Evolutionary conservation across 2,113 vertebrate species (phyloP).

Genomic region (Nothoprocta pentlandii): DNA sequence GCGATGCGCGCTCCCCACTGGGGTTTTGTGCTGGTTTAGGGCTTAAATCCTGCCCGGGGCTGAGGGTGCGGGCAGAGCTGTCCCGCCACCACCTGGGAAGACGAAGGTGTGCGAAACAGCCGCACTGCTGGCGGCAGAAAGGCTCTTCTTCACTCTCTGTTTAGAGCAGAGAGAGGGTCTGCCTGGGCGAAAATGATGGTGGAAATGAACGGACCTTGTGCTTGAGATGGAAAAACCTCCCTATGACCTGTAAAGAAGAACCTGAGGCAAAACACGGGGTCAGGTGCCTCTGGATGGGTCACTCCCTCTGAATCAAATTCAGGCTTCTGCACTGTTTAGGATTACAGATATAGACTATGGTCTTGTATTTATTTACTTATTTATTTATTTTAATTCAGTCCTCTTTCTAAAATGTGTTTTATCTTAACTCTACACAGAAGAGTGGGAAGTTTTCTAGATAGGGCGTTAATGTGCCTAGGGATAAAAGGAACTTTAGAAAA

Average conservation of each 20-base stretch:
- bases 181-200: neutral
- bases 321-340: neutral
- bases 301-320: neutral
- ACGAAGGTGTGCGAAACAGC: neutral
- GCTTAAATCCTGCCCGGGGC: rapidly evolving
- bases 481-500: neutral
- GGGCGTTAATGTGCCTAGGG: neutral
- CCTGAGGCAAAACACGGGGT: neutral
- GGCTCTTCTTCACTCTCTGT: rapidly evolving
- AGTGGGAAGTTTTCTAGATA: neutral
- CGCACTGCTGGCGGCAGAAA: neutral
- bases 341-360: neutral
- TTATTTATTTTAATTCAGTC: neutral
- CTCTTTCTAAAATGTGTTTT: neutral
- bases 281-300: neutral
- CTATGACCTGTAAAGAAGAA: neutral
- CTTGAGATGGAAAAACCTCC: neutral
- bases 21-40: slow-evolving; percentile 9
- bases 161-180: neutral
- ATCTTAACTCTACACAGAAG: neutral
- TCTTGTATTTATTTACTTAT: neutral
- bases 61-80: neutral
- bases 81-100: neutral
- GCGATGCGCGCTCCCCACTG: neutral
- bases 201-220: neutral